Evolutionary conservation across 1,140 invertebrate species (phyloP).

Genomic region (Drosophila gunungcola): DNA sequence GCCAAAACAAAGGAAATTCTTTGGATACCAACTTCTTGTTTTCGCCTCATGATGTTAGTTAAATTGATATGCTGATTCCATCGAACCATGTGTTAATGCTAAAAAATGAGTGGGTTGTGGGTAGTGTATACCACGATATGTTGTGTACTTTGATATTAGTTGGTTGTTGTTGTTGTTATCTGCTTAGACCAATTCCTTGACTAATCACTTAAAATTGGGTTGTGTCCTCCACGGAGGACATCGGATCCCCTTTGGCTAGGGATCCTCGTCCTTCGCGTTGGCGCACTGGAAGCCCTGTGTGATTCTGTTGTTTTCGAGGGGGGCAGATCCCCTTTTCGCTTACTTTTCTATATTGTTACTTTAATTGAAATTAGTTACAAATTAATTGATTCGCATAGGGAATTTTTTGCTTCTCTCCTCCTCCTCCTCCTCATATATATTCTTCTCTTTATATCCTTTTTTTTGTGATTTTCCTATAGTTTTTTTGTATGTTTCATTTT

Average conservation of each 20-base stretch:
- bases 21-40: conserved; percentile 50
- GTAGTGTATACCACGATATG: conserved; percentile 71
- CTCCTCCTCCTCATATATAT: conserved; percentile 19
- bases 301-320: conserved; percentile 68
- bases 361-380: conserved; percentile 84
- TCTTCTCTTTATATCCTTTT: conserved; percentile 26
- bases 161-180: conserved; percentile 59
- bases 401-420: conserved; percentile 57
- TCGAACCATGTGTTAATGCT: conserved; percentile 44
- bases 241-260: background rate
- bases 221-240: conserved; percentile 15
- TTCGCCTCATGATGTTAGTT: conserved; percentile 63
- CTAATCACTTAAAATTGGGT: conserved; percentile 61
- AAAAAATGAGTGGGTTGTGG: conserved; percentile 32
- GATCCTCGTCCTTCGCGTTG: conserved; percentile 7
- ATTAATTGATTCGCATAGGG: conserved; percentile 85
- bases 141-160: conserved; percentile 82
- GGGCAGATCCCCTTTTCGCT: conserved; percentile 5
- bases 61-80: conserved; percentile 85
- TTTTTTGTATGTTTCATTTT: no score
- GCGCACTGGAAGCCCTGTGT: conserved; percentile 82
- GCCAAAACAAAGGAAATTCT: conserved; percentile 49
- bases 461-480: conserved; percentile 54
- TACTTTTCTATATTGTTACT: conserved; percentile 46
- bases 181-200: conserved; percentile 30